Base-by-base conservation (phyloP, 2,797 vertebrate genomes). In the Aldrovandia affinis region DNA sequence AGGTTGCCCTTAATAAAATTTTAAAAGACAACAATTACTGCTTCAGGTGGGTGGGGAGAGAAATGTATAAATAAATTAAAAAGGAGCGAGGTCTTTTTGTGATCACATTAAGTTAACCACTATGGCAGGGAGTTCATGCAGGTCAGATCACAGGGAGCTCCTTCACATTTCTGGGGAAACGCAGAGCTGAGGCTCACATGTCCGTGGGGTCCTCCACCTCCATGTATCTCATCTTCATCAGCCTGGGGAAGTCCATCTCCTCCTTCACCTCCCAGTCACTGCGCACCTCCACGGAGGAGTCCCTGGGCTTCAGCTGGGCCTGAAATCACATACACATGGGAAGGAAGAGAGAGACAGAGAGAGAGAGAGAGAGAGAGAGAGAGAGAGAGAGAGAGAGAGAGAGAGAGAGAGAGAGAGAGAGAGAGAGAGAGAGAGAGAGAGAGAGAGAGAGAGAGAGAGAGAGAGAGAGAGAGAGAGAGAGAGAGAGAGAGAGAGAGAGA, bases 191-290 rank as follows among this genome's bases (percentile, higher is more conserved):
- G 59, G 94, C 98, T 96, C 79, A 99, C 98, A 99, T 98, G 92
- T 99, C 98, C 0, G 91, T 63, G 0, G 98, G 98, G 85, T 99
- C 98, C 0, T 96, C 96, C 83, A 99, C 98, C 85, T 99, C 98
- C 94, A 98, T 94, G 93, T 99, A 99, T 92, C 98, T 96, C 98
- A 99, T 99, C 93, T 99, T 99, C 97, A 99, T 98, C 83, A 99
- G 91, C 33, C 98, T 92, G 85, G 98, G 98, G 89, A 99, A 99
- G 91, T 99, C 98, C 98, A 99, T 99, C 90, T 99, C 98, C 87
- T 99, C 98, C 83, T 99, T 99, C 83, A 99, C 98, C 89, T 99
- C 98, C 98, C 98, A 99, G 25, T 99, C 98, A 9, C 98, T 99
- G 44, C 98, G 96, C 4, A 99, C 98, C 90, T 99, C 98, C 78